Base-by-base conservation (phyloP, 2,888 invertebrate species). In the Eristalis pertinax region DNA sequence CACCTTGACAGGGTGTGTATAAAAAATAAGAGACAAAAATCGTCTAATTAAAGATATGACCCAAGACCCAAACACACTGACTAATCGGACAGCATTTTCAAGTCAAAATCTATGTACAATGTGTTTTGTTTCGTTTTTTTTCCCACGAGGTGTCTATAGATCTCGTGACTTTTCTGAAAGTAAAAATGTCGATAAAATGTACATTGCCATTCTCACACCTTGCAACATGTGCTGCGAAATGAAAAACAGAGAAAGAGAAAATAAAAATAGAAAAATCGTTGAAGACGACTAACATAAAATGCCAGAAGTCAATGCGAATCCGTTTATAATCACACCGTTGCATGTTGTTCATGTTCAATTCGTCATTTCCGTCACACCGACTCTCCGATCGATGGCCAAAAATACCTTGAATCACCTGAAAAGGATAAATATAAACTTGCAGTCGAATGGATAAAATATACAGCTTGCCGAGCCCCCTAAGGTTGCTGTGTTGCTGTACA, bases 351-450 rank as follows among this genome's bases (percentile, higher is more conserved):
- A 32, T 32, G 43, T 74, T 72, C 68, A 68, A 84, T 80, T 84
- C 84, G 79, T 87, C 84, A 87, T 84, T 87, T 87, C 79, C 84
- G 79, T 84, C 76, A 64, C 58, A 73, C 58, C 32, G 43, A 65
- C 68, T 58, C 68, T 58, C 50, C 74, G 68, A 84, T 84, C 83
- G 63, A 84, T 81, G 63, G 81, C 80, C 85, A 79, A 84, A 87
- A 87, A 87, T 87, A 87, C 68, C 72, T 84, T 60, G 26, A 84
- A 80, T 87, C 84, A 84, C 84, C 84, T 84, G 87, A 83, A 87
- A 83, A 87, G 87, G 84, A 84, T 84, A 84, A 84, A 75, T 64
- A 67, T 50, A n/a, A 15, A 50, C 19, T 19, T 50, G 19, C 72
- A 72, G 41, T 63, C 58, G 50, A 68, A 73, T 74, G 41, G 26